These are phyloP conservation scores for Carassius carassius DNA, from an alignment of 2,113 vertebrate genomes.

Conservation along the genomic window DNA sequence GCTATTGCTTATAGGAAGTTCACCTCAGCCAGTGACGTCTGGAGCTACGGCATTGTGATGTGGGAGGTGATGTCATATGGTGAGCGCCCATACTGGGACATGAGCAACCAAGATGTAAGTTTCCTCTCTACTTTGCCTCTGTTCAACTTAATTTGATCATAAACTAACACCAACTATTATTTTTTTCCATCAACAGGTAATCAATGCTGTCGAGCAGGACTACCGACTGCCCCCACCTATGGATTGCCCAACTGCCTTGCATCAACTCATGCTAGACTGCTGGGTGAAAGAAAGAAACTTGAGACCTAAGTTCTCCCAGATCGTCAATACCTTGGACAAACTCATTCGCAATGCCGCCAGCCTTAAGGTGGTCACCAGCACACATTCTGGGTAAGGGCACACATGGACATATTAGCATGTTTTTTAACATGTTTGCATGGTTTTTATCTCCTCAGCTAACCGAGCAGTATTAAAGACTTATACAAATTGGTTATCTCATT, in stretches of 20 bases:
- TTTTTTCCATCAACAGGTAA: slow-evolving; percentile 78
- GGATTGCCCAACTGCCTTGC: slow-evolving; percentile 96
- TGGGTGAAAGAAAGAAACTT: slow-evolving; percentile 98
- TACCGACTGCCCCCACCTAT: slow-evolving; percentile 96
- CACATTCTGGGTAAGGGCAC: slow-evolving; percentile 88
- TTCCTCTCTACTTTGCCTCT: background rate
- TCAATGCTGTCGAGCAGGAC: slow-evolving; percentile 97
- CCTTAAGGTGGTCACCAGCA: slow-evolving; percentile 92
- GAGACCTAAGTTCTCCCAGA: slow-evolving; percentile 96
- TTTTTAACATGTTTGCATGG: background rate
- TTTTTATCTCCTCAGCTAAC: background rate
- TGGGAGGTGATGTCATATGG: slow-evolving; percentile 99
- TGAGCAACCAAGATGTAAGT: slow-evolving; percentile 99
- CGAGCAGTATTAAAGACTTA: background rate
- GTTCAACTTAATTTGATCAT: background rate
- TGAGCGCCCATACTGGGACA: slow-evolving; percentile 98
- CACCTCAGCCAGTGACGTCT: slow-evolving; percentile 96
- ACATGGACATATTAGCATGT: background rate
- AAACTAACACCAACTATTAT: background rate
- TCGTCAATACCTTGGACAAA: slow-evolving; percentile 96
- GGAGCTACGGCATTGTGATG: slow-evolving; percentile 99
- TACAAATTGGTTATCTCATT: background rate
- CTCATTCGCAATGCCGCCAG: slow-evolving; percentile 98
- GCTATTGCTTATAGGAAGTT: slow-evolving; percentile 98
- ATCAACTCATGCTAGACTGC: slow-evolving; percentile 98